Conservation (phyloP, 2,888 invertebrate genomes). For the Agrotis ipsilon region DNA sequence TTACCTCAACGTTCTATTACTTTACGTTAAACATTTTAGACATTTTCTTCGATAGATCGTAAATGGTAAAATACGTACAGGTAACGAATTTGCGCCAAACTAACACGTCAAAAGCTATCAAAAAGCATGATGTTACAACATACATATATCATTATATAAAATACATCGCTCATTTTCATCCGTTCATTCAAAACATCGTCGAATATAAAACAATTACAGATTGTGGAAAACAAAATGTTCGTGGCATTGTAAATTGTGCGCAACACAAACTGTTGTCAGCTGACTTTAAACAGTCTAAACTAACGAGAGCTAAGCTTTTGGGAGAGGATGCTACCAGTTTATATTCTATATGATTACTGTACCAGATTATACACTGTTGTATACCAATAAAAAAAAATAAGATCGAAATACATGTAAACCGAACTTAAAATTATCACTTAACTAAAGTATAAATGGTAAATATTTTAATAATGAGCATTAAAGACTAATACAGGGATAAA, state of each 20-base stretch:
- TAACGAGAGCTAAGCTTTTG: conserved; percentile 78
- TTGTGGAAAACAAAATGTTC: conserved; percentile 56
- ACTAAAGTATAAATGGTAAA: conserved; percentile 88
- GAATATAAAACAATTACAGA: conserved; percentile 65
- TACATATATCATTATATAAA: conserved; percentile 71
- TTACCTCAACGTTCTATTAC: conserved; percentile 54
- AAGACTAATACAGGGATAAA: conserved; percentile 87
- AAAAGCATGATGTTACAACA: conserved; percentile 75
- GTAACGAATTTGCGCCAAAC: conserved; percentile 79
- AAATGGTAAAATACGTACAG: conserved; percentile 76
- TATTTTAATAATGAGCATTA: conserved; percentile 89
- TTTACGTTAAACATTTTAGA: conserved; percentile 75
- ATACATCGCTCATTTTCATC: conserved; percentile 76
- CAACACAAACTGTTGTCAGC: conserved; percentile 75
- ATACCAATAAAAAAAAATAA: conserved; percentile 75
- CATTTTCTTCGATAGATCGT: conserved; percentile 69
- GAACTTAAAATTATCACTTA: conserved; percentile 85
- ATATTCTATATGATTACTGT: conserved; percentile 76
- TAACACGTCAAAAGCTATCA: conserved; percentile 81
- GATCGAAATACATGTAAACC: conserved; percentile 77
- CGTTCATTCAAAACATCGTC: conserved; percentile 70
- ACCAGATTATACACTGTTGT: conserved; percentile 77
- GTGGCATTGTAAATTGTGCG: conserved; percentile 82
- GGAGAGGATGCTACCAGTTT: conserved; percentile 73
- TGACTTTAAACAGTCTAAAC: conserved; percentile 70